Conservation (phyloP, 1,140 invertebrate species). For the Pseudomyrmex gracilis region DNA sequence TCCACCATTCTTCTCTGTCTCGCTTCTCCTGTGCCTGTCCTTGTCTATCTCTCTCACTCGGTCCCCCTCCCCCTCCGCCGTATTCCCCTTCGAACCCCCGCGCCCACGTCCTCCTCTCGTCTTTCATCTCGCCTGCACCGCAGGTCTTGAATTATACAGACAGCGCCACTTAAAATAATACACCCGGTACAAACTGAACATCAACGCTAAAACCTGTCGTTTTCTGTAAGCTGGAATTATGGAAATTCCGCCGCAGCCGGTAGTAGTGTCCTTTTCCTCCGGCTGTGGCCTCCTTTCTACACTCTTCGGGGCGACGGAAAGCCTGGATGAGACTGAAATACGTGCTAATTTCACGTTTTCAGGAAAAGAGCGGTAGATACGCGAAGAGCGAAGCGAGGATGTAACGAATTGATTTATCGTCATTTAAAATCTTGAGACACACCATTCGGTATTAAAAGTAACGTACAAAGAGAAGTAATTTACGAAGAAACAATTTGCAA, state of each 20-base stretch:
- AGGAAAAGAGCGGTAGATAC: neutral
- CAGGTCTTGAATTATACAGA: constrained; percentile 83
- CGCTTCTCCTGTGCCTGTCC: constrained; percentile 8
- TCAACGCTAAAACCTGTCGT: constrained; percentile 85
- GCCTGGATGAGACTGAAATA: neutral
- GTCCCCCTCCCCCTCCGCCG: constrained; percentile 16
- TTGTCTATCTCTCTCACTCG: constrained; percentile 34
- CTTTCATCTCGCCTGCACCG: constrained; percentile 59
- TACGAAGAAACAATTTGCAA: neutral
- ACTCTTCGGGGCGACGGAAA: constrained; percentile 35
- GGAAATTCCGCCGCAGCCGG: constrained; percentile 77
- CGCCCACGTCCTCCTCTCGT: neutral
- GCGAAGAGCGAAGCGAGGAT: too few relatives aligned
- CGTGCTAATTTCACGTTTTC: constrained; percentile 60
- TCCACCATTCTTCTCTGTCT: constrained; percentile 31
- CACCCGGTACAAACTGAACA: constrained; percentile 84
- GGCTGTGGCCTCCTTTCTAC: neutral
- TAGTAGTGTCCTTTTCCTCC: constrained; percentile 32
- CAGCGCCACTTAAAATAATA: constrained; percentile 85
- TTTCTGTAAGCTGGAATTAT: constrained; percentile 85
- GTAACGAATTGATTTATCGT: neutral
- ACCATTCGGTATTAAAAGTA: too few relatives aligned
- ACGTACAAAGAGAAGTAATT: neutral
- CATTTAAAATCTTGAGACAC: too few relatives aligned
- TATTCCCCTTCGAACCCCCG: neutral